Evolutionary conservation across 1,140 invertebrate species (phyloP).

Genomic region (Rhopalosiphum maidis): DNA sequence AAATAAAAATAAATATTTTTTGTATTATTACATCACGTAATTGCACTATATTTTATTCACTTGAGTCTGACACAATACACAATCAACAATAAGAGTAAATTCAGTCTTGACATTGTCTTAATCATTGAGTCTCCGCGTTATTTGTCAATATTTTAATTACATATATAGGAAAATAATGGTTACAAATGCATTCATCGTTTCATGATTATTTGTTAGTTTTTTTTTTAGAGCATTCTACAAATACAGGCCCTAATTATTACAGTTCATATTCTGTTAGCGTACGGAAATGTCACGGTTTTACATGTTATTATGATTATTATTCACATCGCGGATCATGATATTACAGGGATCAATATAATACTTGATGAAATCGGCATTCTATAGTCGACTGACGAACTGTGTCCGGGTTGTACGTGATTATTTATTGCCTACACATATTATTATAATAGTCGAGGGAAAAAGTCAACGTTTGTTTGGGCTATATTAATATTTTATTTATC

Average conservation of each 20-base stretch:
- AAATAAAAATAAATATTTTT: constrained; percentile 6
- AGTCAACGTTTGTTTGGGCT: background rate
- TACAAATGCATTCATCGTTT: background rate
- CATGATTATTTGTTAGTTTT: background rate
- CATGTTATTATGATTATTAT: constrained; percentile 12
- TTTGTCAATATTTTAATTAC: background rate
- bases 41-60: background rate
- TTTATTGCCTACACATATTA: constrained; percentile 10
- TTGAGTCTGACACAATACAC: background rate
- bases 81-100: background rate
- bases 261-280: background rate
- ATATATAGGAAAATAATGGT: background rate
- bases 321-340: background rate
- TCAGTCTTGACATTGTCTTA: background rate
- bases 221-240: background rate
- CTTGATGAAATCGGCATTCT: background rate
- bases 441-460: constrained; percentile 9
- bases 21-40: background rate
- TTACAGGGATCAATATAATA: constrained; percentile 7
- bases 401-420: background rate
- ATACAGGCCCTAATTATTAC: background rate
- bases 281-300: background rate
- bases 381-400: background rate
- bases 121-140: background rate
- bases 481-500: constrained; percentile 10